These are phyloP conservation scores for Megatriorchis doriae DNA, from an alignment of 2,113 vertebrate genomes.

Conservation along the genomic window DNA sequence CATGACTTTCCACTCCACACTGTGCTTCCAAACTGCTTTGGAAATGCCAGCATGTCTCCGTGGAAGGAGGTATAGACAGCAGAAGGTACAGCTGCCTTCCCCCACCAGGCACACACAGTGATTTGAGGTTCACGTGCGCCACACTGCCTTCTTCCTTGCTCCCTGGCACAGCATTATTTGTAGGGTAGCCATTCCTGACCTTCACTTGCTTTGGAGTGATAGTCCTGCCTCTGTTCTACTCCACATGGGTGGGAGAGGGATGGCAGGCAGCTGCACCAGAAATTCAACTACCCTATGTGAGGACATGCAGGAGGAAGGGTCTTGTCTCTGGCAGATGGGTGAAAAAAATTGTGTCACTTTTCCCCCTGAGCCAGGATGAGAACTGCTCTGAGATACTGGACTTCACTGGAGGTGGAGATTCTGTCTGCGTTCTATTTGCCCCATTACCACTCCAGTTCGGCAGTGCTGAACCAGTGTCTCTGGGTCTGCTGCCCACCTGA, in stretches of 20 bases:
- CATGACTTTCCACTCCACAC: neutral
- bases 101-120: neutral
- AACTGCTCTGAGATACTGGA: neutral
- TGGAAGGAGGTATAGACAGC: neutral
- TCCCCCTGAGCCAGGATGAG: neutral
- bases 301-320: neutral
- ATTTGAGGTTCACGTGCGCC: neutral
- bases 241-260: accelerated
- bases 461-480: neutral
- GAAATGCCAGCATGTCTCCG: neutral
- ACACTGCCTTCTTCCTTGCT: neutral
- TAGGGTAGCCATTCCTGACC: neutral
- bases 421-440: neutral
- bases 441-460: neutral
- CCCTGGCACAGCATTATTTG: neutral
- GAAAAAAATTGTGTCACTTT: neutral
- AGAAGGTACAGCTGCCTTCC: neutral
- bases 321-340: neutral
- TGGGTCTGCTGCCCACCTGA: neutral
- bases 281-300: neutral
- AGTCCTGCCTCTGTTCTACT: neutral
- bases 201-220: neutral
- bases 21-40: neutral
- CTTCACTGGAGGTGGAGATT: neutral
- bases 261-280: neutral